phyloP scores from a whole-genome alignment of 2,888 invertebrate genomes.

The Heteropelma amictum region DNA sequence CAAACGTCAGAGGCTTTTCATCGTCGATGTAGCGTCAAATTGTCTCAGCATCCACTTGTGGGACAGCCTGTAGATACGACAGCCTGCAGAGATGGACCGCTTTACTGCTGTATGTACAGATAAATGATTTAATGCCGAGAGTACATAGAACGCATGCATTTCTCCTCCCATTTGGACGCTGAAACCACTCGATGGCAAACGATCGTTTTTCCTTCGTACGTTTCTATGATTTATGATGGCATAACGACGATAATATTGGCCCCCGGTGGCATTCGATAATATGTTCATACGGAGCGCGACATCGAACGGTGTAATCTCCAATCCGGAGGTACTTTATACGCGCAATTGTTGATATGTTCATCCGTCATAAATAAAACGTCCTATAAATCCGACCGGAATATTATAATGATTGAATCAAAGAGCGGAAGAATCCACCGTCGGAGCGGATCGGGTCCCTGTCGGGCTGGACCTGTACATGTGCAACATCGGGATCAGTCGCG shows the following conservation, averaged over 20 bases:
- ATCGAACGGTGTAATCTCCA: slow-evolving; percentile 9
- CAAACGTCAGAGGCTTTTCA: too few relatives aligned
- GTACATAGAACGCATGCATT: slow-evolving; percentile 39
- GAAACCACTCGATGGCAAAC: not conserved
- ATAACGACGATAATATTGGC: slow-evolving; percentile 37
- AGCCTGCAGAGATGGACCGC: slow-evolving; percentile 27
- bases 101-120: slow-evolving; percentile 21
- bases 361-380: slow-evolving; percentile 20
- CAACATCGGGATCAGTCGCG: not conserved
- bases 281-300: slow-evolving; percentile 24
- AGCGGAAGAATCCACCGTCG: slow-evolving; percentile 1
- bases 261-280: slow-evolving; percentile 40
- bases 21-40: too few relatives aligned
- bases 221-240: slow-evolving; percentile 48
- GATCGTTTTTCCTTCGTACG: slow-evolving; percentile 35
- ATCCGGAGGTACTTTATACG: slow-evolving; percentile 15
- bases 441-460: too few relatives aligned
- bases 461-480: not conserved
- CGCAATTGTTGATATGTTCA: slow-evolving; percentile 20
- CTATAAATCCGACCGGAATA: slow-evolving; percentile 14
- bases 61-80: too few relatives aligned
- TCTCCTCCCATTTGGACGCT: slow-evolving; percentile 1
- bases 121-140: slow-evolving; percentile 55
- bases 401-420: slow-evolving; percentile 27
- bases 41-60: too few relatives aligned